Conservation (phyloP, 2,797 vertebrate genomes). For the Thunnus albacares region DNA sequence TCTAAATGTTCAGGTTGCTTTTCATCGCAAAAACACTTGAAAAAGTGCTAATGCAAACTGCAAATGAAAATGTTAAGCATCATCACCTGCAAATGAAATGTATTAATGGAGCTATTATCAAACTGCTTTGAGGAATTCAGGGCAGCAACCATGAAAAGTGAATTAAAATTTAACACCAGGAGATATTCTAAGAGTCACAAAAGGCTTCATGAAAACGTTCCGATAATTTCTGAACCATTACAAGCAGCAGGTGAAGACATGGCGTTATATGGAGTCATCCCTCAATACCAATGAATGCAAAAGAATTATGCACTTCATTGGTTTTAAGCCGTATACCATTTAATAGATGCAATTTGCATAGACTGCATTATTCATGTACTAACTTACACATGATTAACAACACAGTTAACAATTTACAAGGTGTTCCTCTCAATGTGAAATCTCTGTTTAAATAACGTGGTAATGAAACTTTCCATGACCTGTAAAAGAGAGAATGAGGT, state of each 20-base stretch:
- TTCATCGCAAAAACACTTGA: not conserved
- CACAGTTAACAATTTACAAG: not conserved
- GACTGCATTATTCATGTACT: not conserved
- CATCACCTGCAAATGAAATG: constrained; percentile 9
- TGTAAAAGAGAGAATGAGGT: constrained; percentile 38
- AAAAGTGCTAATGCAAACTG: not conserved
- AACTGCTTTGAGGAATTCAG: constrained; percentile 14
- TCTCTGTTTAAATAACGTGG: not conserved
- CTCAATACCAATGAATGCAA: not conserved
- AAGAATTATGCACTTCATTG: not conserved
- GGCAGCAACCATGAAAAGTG: not conserved
- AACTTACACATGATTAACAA: not conserved
- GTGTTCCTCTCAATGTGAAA: not conserved
- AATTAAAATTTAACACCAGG: not conserved
- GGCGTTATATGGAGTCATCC: not conserved
- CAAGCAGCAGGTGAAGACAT: not conserved
- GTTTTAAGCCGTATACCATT: not conserved
- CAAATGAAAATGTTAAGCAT: no score
- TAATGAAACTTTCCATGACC: constrained; percentile 30
- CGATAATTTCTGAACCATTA: not conserved
- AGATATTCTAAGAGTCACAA: not conserved
- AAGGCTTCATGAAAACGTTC: not conserved
- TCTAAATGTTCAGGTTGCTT: not conserved
- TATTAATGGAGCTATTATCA: not conserved
- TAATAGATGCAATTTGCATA: not conserved